Base-by-base conservation (phyloP, 2,888 invertebrate genomes). In the Megaustenia siamemsis region DNA sequence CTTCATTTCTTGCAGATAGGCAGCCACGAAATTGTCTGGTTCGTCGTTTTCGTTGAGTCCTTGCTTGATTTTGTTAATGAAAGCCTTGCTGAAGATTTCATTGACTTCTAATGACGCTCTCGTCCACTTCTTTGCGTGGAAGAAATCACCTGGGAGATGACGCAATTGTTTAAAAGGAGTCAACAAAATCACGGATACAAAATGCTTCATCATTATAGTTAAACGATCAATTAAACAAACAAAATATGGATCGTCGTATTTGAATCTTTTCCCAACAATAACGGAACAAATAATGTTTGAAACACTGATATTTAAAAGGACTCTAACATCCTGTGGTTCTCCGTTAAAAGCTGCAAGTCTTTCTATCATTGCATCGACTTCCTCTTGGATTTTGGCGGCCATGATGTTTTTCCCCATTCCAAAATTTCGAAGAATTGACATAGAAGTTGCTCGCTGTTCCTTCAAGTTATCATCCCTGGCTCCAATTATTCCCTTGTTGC, bases 231-330 rank as follows among this genome's bases (percentile, higher is more conserved):
- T 24, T 24, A 63, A 49, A 12, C 43, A 3, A 40, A 24, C 10
- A 40, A 78, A 78, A 43, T 63, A 78, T 8, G 24, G 24, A 40
- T 78, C 78, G n/a, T 60, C 78, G 32, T 63, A 35, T n/a, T 78
- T 66, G 38, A 78, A 78, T 21, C 78, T 63, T 35, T 53, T 35
- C 8, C 76, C 76, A 5, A 76, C 35, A 0, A 32, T 12, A 35
- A 76, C 49, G 10, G 76, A 49, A 28, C 63, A 63, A 28, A 63
- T 63, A 10, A 63, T 28, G 63, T 63, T 63, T 63, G 63, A 63
- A n/a, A 63, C 63, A n/a, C 63, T 63, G 10, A 63, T n/a, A 28
- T 63, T 63, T 10, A 63, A 28, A 5, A 63, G 76, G 10, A n/a
- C 0, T 5, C 28, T n/a, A n/a, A 63, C 28, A 28, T 63, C 28